Base-by-base conservation (phyloP, 2,113 vertebrate species). In the Bubo blakistoni region DNA sequence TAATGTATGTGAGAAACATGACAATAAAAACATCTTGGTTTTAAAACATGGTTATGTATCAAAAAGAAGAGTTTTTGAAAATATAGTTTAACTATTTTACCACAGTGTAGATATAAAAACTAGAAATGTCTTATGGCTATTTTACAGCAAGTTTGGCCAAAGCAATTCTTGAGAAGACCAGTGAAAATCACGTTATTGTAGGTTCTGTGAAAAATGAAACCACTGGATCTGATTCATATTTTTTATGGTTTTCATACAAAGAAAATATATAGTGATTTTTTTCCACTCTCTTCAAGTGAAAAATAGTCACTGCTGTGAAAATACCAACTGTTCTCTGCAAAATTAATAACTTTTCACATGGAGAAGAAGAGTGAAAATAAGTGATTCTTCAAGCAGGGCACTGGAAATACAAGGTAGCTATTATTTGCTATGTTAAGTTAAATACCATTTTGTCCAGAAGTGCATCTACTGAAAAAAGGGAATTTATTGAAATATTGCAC, bases 291-390 rank as follows among this genome's bases (percentile, higher is more conserved):
- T 18, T 95, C 73, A 87, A 91, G 73, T 86, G 83, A 96, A 95
- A 95, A 95, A 96, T 89, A 89, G 73, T 96, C 77, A 84, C 77
- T 95, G 77, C 88, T 94, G 81, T 95, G 94, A 94, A 96, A 96
- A 94, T 85, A 77, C 66, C 86, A 92, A 76, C 91, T 65, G 66
- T 69, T 80, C 77, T 89, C 84, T 87, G 66, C 42, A 89, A 89
- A 94, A 96, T 58, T 92, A 94, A 94, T 95, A 83, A 91, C 85
- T 95, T 94, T 94, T 94, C 86, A 92, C 46, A 42, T 36, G 32
- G 38, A 89, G 83, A 81, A 77, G 71, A 94, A 54, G 81, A 92
- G 73, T 80, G 84, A 89, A 97, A 96, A 94, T 92, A 92, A 92
- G 73, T 55, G 61, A 94, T 94, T 94, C 65, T 81, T 96, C 54